Percentiles rank a stretch among this genome's conserved stretches.
Evolutionary conservation across 2,797 vertebrate species (phyloP).

Genomic region (Chelonia mydas): DNA sequence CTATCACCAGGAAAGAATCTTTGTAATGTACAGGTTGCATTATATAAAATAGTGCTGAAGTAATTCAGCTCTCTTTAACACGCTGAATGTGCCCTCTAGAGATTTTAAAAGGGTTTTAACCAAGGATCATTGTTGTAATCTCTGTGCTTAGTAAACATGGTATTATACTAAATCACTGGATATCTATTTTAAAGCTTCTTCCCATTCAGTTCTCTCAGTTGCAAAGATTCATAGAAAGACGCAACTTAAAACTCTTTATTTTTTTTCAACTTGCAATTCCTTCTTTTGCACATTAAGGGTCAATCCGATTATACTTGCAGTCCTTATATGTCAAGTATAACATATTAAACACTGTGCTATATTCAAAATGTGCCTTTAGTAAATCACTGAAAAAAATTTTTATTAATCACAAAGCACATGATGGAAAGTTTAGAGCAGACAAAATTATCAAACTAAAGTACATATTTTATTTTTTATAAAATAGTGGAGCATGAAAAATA

Average conservation of each 20-base stretch:
- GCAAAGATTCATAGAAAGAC: not conserved
- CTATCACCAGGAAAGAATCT: not conserved
- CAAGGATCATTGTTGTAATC: constrained; percentile 27
- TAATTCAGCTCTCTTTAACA: constrained; percentile 12
- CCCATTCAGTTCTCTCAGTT: not conserved
- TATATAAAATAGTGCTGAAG: not conserved
- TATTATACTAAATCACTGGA: not conserved
- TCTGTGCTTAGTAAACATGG: not conserved
- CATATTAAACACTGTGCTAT: not conserved
- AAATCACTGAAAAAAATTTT: not conserved
- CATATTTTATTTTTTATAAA: constrained; percentile 96
- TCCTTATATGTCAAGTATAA: not conserved
- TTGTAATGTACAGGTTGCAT: accelerated
- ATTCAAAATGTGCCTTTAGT: not conserved
- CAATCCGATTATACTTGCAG: not conserved
- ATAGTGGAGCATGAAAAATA: constrained; percentile 87
- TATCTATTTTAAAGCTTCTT: constrained; percentile 34
- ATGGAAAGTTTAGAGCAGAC: constrained; percentile 41
- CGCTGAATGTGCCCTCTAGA: not conserved
- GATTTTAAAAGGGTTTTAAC: not conserved
- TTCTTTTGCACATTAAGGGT: not conserved
- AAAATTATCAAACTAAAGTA: constrained; percentile 88
- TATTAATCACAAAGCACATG: constrained; percentile 50
- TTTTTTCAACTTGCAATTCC: not conserved
- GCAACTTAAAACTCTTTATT: not conserved